A percentile compares a stretch with the other conserved stretches of the same genome.
Evolutionary conservation across 2,888 invertebrate species (phyloP).

Genomic region (Tetragonula carbonaria): DNA sequence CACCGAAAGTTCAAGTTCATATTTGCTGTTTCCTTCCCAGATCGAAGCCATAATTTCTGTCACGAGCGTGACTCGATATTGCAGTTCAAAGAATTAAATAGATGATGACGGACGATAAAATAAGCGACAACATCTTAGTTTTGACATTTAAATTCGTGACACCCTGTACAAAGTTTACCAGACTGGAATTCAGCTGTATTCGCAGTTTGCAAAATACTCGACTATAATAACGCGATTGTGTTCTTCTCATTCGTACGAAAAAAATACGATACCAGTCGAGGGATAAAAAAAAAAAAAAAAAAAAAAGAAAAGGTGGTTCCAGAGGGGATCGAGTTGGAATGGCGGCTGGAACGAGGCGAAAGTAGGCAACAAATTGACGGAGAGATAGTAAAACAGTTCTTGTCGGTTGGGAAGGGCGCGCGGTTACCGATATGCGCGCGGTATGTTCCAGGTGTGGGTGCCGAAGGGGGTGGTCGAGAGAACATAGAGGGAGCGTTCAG

Average conservation of each 20-base stretch:
- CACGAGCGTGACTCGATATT: too few relatives aligned
- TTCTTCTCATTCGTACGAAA: background rate
- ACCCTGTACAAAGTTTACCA: too few relatives aligned
- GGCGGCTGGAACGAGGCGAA: slow-evolving; percentile 14
- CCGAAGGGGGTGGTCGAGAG: slow-evolving; percentile 44
- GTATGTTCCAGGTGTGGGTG: slow-evolving; percentile 41
- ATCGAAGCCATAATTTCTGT: too few relatives aligned
- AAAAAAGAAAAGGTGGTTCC: background rate
- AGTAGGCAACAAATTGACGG: slow-evolving; percentile 50
- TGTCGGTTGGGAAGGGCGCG: slow-evolving; percentile 9
- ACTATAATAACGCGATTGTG: background rate
- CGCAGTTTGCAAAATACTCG: background rate
- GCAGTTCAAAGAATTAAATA: too few relatives aligned
- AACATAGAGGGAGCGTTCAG: slow-evolving; percentile 18
- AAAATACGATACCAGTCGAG: background rate
- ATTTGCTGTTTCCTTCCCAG: too few relatives aligned
- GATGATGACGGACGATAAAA: too few relatives aligned
- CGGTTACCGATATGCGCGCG: background rate
- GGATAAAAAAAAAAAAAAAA: too few relatives aligned
- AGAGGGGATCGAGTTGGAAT: background rate
- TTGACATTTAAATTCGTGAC: too few relatives aligned
- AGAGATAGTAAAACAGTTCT: slow-evolving; percentile 42
- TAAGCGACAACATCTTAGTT: too few relatives aligned
- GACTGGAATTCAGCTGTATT: background rate
- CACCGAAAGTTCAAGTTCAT: too few relatives aligned